Conservation (phyloP, 2,888 invertebrate genomes). For the Orgyia antiqua region DNA sequence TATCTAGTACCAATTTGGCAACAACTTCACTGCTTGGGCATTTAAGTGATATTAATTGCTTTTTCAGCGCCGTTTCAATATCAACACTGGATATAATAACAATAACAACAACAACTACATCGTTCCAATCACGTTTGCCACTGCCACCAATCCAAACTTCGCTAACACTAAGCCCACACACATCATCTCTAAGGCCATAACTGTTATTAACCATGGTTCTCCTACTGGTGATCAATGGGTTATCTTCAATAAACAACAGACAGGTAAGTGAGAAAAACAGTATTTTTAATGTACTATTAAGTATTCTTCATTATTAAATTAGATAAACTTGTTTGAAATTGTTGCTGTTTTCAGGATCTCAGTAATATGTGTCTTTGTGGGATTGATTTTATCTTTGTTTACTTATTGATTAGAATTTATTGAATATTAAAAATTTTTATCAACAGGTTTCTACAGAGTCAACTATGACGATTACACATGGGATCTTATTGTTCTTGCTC, state of each 20-base stretch:
- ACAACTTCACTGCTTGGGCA: too few relatives aligned
- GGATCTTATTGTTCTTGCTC: constrained; percentile 62
- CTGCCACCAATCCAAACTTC: constrained; percentile 59
- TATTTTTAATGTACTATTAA: too few relatives aligned
- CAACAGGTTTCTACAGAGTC: constrained; percentile 81
- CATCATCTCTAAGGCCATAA: constrained; percentile 40
- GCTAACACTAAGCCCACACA: constrained; percentile 59
- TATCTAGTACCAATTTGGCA: too few relatives aligned
- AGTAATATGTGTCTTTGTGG: too few relatives aligned
- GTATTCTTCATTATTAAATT: too few relatives aligned
- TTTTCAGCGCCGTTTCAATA: constrained; percentile 71
- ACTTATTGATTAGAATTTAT: too few relatives aligned
- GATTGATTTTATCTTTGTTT: too few relatives aligned
- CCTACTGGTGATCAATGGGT: constrained; percentile 75
- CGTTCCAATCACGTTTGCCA: constrained; percentile 61
- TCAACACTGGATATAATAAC: constrained; percentile 49
- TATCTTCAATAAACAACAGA: constrained; percentile 79
- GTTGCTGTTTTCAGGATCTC: too few relatives aligned
- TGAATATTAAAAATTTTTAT: too few relatives aligned
- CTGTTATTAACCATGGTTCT: constrained; percentile 44
- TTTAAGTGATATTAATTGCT: neutral
- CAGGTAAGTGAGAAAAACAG: constrained; percentile 60
- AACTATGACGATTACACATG: constrained; percentile 81
- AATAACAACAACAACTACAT: constrained; percentile 47
- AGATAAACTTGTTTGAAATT: too few relatives aligned